Conservation (phyloP, 2,113 vertebrate genomes). For the Amazona guildingii region DNA sequence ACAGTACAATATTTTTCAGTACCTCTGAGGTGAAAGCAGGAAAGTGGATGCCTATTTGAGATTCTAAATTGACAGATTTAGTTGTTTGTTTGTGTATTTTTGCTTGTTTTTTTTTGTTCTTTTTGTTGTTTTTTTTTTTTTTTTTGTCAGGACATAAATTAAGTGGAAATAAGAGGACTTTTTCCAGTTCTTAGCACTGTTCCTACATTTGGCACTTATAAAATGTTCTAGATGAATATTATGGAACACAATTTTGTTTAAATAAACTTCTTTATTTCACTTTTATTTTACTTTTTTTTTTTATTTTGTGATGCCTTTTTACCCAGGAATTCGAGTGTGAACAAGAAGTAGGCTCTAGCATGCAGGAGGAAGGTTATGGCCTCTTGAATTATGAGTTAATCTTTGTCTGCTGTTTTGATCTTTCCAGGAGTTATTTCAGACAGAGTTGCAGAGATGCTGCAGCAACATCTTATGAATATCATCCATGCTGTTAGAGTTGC, state of each 20-base stretch:
- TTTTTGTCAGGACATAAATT: background rate
- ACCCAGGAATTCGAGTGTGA: background rate
- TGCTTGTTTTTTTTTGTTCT: background rate
- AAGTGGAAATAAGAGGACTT: background rate
- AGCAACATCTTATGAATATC: background rate
- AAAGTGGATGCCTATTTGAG: background rate
- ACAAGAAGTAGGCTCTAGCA: background rate
- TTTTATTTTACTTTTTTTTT: background rate
- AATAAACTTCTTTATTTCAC: background rate
- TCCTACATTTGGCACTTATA: background rate
- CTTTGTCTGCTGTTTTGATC: background rate
- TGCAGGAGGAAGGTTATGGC: background rate
- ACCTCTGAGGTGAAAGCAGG: background rate
- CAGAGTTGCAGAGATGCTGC: background rate
- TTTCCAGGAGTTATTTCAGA: background rate
- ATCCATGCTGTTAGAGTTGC: background rate
- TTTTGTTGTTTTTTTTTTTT: background rate
- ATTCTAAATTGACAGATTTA: background rate
- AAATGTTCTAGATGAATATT: background rate
- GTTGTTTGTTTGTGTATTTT: too few relatives aligned
- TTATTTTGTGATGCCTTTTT: background rate
- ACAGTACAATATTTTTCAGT: background rate
- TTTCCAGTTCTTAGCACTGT: background rate
- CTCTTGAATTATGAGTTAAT: background rate
- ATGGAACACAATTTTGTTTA: background rate